Conservation (phyloP, 2,113 vertebrate species). For the Pachyramphus minor region DNA sequence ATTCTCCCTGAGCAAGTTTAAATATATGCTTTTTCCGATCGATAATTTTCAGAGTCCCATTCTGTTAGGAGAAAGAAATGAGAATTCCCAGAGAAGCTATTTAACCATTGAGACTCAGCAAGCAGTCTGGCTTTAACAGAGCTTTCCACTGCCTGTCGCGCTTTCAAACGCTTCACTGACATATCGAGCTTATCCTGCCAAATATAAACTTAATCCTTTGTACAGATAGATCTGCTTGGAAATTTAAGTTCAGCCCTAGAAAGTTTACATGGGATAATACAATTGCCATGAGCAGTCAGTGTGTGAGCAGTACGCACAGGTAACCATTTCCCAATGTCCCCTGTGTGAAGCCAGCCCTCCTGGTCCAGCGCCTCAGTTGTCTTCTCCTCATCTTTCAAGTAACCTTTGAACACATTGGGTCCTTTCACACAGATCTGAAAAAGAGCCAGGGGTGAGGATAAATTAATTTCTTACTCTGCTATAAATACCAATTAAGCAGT, state of each 20-base stretch:
- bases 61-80: slow-evolving; percentile 72
- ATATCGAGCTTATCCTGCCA: not conserved
- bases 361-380: slow-evolving; percentile 88
- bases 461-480: not conserved
- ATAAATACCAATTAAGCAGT: not conserved
- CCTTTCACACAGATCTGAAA: slow-evolving; percentile 95
- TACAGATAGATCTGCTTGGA: not conserved
- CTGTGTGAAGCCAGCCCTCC: slow-evolving; percentile 95
- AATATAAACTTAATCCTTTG: not conserved
- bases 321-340: slow-evolving; percentile 95
- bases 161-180: not conserved
- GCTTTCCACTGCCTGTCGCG: not conserved
- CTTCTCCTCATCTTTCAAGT: slow-evolving; percentile 90
- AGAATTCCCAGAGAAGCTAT: not conserved
- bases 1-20: slow-evolving; percentile 97
- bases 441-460: not conserved
- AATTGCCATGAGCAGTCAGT: not conserved
- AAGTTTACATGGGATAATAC: not conserved
- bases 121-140: not conserved
- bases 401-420: slow-evolving; percentile 97
- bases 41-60: slow-evolving; percentile 93
- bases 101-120: not conserved
- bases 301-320: slow-evolving; percentile 73
- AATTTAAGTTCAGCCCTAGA: not conserved
- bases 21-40: slow-evolving; percentile 99